Evolutionary conservation across 2,797 vertebrate species (phyloP), one percentile per base, ranked within the genome.

Genomic region (Sebastes nivosus): DNA sequence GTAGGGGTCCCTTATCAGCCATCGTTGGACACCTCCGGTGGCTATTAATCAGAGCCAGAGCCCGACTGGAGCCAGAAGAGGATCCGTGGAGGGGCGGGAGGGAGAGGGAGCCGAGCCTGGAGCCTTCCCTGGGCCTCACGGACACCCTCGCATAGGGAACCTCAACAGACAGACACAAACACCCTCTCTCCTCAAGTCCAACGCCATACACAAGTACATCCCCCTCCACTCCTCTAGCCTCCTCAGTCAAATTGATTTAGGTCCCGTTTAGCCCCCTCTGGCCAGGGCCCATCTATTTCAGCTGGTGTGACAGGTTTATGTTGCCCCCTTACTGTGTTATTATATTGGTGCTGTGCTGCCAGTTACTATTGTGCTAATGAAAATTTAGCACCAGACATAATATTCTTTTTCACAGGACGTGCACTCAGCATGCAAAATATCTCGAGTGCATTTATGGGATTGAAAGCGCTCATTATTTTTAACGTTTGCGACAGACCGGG

Each of bases 1-100:
- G 92, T 87, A 32, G 63, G 55, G 75, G 78, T 89, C 87, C 95
- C 94, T 97, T 97, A 96, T 96, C 95, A 97, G 95, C 95, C 95
- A 95, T 96, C 94, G 93, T 90, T 94, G 96, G 97, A 97, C 97
- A 97, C 96, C 96, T 97, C 96, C 95, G 94, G 96, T 96, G 96
- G 96, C 96, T 96, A 95, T 97, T 97, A 97, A 97, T 98, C 97
- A 97, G 95, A 94, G 89, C 94, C 90, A 2, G 97, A 97, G 96
- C 88, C 97, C 84, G 96, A 87, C 95, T 96, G 97, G 97, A 97
- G 97, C 96, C 97, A 95, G 95, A 87, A 63, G 87, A 92, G 87
- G 90, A 91, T 92, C 87, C 64, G 22, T 91, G 88, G 93, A 92
- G 94, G 82, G 87, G 76, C 3, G 30, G 76, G 83, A 70, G 77